These are phyloP conservation scores for Danio choprae DNA, from an alignment of 2,797 vertebrate species.

Conservation along the genomic window DNA sequence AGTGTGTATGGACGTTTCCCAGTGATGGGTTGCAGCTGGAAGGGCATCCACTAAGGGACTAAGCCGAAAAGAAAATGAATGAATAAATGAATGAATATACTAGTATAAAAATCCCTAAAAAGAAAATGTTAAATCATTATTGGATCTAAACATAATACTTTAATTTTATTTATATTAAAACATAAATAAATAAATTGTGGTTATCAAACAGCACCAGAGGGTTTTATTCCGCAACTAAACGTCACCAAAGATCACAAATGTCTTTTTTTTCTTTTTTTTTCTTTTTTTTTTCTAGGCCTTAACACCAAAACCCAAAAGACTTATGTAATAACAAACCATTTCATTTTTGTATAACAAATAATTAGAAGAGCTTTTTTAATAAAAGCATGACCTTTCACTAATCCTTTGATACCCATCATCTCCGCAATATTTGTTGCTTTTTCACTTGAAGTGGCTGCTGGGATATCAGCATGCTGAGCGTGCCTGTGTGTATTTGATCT, in stretches of 20 bases:
- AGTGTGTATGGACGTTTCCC: too few species aligned
- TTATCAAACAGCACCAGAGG: too few species aligned
- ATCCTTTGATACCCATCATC: conserved; percentile 23
- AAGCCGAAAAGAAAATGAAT: too few species aligned
- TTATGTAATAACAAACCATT: background rate
- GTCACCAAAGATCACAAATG: background rate
- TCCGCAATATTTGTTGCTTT: conserved; percentile 23
- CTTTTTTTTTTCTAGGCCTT: background rate
- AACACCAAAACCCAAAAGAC: background rate
- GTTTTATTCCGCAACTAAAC: background rate
- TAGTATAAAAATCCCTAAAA: too few species aligned
- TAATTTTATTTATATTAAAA: too few species aligned
- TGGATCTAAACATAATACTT: too few species aligned
- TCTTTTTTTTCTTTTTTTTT: background rate
- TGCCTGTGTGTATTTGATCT: conserved; percentile 27
- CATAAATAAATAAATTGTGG: too few species aligned
- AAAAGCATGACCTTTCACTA: conserved; percentile 13
- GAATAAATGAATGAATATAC: too few species aligned
- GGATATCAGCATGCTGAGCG: conserved; percentile 26
- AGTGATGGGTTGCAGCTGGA: too few species aligned
- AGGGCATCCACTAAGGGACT: too few species aligned
- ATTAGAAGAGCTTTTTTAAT: conserved; percentile 12
- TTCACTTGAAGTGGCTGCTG: conserved; percentile 32
- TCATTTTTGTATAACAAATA: conserved; percentile 2
- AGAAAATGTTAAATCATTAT: too few species aligned